Evolutionary conservation across 2,113 vertebrate genomes (phyloP).

Genomic region (Synodontis membranacea): DNA sequence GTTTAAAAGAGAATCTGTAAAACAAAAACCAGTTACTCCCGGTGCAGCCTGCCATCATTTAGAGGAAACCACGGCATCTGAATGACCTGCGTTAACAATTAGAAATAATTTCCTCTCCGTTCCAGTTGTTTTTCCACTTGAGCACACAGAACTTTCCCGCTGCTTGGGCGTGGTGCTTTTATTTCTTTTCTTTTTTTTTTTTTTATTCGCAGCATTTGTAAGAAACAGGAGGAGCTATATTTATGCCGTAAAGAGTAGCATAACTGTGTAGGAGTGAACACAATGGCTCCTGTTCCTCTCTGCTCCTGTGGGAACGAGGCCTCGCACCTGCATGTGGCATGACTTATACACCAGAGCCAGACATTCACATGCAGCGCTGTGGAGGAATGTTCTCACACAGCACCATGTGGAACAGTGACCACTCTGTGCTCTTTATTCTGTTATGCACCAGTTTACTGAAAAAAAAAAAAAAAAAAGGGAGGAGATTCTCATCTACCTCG

Average conservation of each 20-base stretch:
- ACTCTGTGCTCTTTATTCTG: background rate
- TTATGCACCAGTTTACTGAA: background rate
- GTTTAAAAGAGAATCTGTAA: background rate
- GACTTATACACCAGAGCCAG: background rate
- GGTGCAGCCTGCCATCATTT: background rate
- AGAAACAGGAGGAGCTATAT: slow-evolving; percentile 30
- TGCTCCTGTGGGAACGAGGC: slow-evolving; percentile 30
- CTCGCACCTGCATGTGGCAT: slow-evolving; percentile 21
- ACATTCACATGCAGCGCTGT: background rate
- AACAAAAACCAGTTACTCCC: background rate
- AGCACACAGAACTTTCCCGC: background rate
- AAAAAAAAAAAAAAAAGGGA: background rate
- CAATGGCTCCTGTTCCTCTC: slow-evolving; percentile 45
- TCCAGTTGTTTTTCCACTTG: slow-evolving; percentile 3
- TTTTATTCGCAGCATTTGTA: background rate
- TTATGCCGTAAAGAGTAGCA: slow-evolving; percentile 27
- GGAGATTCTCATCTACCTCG: background rate
- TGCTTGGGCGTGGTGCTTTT: slow-evolving; percentile 9
- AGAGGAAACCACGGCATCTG: background rate
- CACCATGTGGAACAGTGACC: background rate
- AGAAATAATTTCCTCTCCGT: slow-evolving; percentile 8
- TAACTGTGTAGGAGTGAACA: slow-evolving; percentile 24
- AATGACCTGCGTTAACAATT: slow-evolving; percentile 17
- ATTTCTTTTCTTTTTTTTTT: background rate
- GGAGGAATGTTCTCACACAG: background rate